Base-by-base conservation (phyloP, 30 jellyfish, hydroid and myxozoan species). In the Clytia hemisphaerica region DNA sequence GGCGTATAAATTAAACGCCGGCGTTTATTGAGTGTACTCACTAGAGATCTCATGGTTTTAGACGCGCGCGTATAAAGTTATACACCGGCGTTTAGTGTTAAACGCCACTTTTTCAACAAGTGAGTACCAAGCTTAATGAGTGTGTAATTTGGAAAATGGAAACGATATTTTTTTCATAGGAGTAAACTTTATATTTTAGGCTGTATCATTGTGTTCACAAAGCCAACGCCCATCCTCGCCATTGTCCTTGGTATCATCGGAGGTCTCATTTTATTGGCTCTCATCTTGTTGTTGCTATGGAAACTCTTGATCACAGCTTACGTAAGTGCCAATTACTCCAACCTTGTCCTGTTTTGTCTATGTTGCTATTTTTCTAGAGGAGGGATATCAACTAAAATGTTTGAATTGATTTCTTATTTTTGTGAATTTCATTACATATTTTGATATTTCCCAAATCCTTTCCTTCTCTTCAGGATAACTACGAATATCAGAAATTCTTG, bases 221-320 rank as follows among this genome's bases (percentile, higher is more conserved):
- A 76, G n/a, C 77, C 76, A 21, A 90, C 95, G 26, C 64, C 76
- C 61, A 37, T 89, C 29, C 78, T 80, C 38, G 98, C 98, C 9
- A 89, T 89, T 37, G 98, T 89, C 6, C 71, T 89, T 26, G 98
- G 98, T 4, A 89, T 80, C 28, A 89, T 89, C 45, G 98, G 98
- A 0, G 98, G 98, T 3, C 76, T 89, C 30, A 58, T 89, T 21
- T 64, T 89, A 26, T 83, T 88, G 10, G 95, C 94, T 16, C 88
- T 89, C 35, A 82, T 89, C 37, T 85, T 93, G 25, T 84, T 89
- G 76, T 75, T 89, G 55, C 46, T 77, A 15, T 80, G 94, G 98
- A 89, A 89, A 58, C 40, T 89, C 3, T 75, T 89, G 18, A 80
- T 89, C 63, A 81, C 98, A 15, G 82, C 98, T 24, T 82, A 89